phyloP scores from a whole-genome alignment of 1,140 invertebrate species.

The Fragariocoptes setiger region DNA sequence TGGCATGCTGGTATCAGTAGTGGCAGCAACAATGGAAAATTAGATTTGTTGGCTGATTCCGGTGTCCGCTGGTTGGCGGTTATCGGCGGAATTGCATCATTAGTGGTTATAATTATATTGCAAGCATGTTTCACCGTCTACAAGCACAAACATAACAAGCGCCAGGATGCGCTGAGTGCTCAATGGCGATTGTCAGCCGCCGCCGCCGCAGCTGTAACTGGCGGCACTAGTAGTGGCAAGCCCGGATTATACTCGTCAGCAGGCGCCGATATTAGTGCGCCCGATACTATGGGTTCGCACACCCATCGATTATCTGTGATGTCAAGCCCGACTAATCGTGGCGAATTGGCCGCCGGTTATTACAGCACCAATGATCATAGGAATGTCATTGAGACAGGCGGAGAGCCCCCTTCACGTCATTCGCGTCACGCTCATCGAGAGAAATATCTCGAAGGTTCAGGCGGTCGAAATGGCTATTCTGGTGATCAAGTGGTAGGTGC shows the following conservation, averaged over 20 bases:
- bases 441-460: too few species aligned
- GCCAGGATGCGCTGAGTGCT: background rate
- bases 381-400: too few species aligned
- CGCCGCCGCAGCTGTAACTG: too few species aligned
- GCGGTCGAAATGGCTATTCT: too few species aligned
- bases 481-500: too few species aligned
- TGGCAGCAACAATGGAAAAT: background rate
- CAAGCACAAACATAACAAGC: background rate
- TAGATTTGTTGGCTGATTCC: slow-evolving; percentile 14
- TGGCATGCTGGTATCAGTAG: background rate
- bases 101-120: slow-evolving; percentile 39
- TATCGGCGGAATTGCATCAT: slow-evolving; percentile 38
- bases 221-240: background rate
- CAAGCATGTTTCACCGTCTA: slow-evolving; percentile 50
- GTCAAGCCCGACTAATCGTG: background rate
- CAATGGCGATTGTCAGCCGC: background rate
- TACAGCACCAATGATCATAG: too few species aligned
- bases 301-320: background rate
- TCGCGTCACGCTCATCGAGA: too few species aligned
- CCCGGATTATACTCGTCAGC: background rate
- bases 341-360: too few species aligned
- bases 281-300: background rate
- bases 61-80: slow-evolving; percentile 45
- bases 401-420: too few species aligned
- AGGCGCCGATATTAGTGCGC: background rate